Evolutionary conservation across 2,888 invertebrate species (phyloP), one percentile per base, ranked within the genome.

Genomic region (Pardosa pseudoannulata): DNA sequence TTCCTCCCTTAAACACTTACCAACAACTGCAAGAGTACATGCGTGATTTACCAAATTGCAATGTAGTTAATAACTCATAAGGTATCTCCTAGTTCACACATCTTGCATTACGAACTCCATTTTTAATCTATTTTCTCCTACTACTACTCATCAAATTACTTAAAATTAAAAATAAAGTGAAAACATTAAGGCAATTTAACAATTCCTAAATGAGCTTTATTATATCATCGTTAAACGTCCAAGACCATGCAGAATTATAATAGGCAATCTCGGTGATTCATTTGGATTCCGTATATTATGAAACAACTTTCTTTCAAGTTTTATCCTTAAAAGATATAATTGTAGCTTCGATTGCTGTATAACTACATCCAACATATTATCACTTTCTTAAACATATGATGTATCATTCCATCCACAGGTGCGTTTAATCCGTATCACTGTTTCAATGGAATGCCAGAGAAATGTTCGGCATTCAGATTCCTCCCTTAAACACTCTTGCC

Each of bases 1-100:
- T 46, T 46, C 16, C 46, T 9, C 16, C 13, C 2, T 16, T 2
- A 36, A 56, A 23, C n/a, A 5, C 11, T 23, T 23, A 1, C n/a
- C n/a, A n/a, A 23, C 11, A 23, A 16, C 23, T 56, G 11, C 56
- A 56, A 23, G 23, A 56, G 3, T 56, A 56, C 56, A 56, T 23
- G 56, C 67, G 79, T 80, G 79, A 72, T 80, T 72, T 80, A 80
- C 72, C 67, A 80, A 80, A 65, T 72, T 46, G 79, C 36, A 65
- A 46, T 79, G 29, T 80, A 80, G 73, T 80, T 80, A 80, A 46
- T 28, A 56, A 31, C n/a, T 46, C 46, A 67, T 46, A 56, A 70
- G 56, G 13, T 70, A 56, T 70, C 67, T 46, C 31, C 46, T 76
- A 27, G 68, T n/a, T n/a, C n/a, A n/a, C n/a, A n/a, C 67, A 64